Percentiles rank a stretch among this genome's conserved stretches.
phyloP scores from a whole-genome alignment of 2,113 vertebrate species.

The Panthera uncia region DNA sequence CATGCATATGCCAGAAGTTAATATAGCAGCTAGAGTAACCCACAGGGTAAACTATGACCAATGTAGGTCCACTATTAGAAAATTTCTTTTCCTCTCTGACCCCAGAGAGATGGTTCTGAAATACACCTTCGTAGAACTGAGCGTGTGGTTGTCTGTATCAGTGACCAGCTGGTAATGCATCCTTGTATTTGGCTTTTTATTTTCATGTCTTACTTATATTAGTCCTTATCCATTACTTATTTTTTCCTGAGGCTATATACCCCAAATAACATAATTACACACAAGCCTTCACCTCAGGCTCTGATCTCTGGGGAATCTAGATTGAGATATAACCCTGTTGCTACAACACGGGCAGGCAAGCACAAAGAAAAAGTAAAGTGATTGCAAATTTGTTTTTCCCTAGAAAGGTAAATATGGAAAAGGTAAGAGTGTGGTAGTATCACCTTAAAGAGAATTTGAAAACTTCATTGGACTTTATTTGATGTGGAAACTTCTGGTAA shows the following conservation, averaged over 20 bases:
- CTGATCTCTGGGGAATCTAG: neutral
- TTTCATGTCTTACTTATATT: neutral
- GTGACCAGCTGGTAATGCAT: neutral
- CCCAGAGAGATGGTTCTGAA: neutral
- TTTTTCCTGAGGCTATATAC: neutral
- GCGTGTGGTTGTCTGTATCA: neutral
- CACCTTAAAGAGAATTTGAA: constrained; percentile 41
- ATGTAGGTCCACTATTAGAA: neutral
- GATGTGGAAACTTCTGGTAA: neutral
- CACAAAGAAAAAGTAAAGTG: neutral
- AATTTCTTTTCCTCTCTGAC: neutral
- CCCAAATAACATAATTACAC: neutral
- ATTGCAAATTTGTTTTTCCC: neutral
- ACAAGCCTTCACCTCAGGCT: neutral
- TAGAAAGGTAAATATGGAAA: neutral
- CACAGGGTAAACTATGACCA: neutral
- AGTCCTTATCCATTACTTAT: neutral
- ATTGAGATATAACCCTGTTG: neutral
- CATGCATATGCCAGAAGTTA: neutral
- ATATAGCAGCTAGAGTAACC: neutral
- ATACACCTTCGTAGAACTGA: neutral
- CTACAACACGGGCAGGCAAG: neutral
- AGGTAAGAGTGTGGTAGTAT: neutral
- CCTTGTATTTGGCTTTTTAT: neutral
- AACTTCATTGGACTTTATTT: constrained; percentile 16